Percentiles rank a stretch among this genome's conserved stretches.
These are phyloP conservation scores for Trinorchestia longiramus DNA, from an alignment of 1,140 invertebrate species.

Conservation along the genomic window DNA sequence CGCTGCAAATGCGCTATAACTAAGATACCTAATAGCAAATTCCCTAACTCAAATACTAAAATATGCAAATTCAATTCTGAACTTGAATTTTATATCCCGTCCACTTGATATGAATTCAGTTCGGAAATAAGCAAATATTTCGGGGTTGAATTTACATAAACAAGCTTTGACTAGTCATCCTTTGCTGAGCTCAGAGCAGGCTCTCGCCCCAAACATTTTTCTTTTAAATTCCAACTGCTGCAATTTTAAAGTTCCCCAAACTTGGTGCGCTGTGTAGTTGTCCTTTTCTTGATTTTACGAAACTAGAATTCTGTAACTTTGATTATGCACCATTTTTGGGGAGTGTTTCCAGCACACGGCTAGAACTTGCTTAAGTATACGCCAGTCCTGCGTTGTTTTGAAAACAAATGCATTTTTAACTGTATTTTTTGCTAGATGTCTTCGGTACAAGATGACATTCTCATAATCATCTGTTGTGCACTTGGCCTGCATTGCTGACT, in stretches of 20 bases:
- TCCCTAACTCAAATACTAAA: too few species aligned
- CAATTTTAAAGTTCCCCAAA: neutral
- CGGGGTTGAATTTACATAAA: neutral
- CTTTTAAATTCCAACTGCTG: neutral
- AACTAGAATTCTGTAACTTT: neutral
- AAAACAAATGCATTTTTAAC: neutral
- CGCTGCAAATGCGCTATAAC: neutral
- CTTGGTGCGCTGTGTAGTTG: neutral
- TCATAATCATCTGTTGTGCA: neutral
- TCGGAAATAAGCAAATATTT: neutral
- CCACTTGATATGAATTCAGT: neutral
- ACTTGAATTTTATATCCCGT: neutral
- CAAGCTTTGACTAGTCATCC: neutral
- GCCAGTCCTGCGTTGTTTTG: neutral
- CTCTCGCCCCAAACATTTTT: neutral
- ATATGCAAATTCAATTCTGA: neutral
- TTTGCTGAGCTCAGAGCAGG: neutral
- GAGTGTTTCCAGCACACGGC: neutral
- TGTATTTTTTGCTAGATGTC: neutral
- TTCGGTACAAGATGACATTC: neutral
- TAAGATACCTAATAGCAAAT: neutral
- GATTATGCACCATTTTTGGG: neutral
- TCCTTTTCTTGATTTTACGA: slow-evolving; percentile 1
- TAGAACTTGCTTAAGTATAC: neutral
- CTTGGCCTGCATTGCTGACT: neutral